Percentiles rank a stretch among this genome's conserved stretches.
Evolutionary conservation across 2,888 invertebrate species (phyloP).

Genomic region (Zele albiditarsus): DNA sequence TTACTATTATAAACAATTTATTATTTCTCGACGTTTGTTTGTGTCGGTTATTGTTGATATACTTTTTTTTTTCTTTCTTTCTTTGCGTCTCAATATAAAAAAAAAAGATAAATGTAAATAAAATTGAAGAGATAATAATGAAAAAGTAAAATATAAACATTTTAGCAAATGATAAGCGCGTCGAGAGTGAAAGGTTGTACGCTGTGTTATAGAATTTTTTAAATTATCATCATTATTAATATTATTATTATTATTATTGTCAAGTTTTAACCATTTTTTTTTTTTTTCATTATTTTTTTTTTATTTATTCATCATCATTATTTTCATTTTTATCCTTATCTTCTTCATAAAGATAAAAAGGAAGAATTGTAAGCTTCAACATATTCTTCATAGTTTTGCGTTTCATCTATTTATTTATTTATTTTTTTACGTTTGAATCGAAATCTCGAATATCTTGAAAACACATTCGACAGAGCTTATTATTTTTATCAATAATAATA

Average conservation of each 20-base stretch:
- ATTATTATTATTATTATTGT: slow-evolving; percentile 37
- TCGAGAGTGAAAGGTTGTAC: slow-evolving; percentile 21
- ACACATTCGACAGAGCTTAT: slow-evolving; percentile 38
- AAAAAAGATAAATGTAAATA: neutral
- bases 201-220: slow-evolving; percentile 40
- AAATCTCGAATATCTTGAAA: slow-evolving; percentile 11
- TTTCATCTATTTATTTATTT: slow-evolving; percentile 39
- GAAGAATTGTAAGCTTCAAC: neutral
- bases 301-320: neutral
- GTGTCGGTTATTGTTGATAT: slow-evolving; percentile 8
- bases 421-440: slow-evolving; percentile 4
- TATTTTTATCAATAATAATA: slow-evolving; percentile 35
- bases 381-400: slow-evolving; percentile 7
- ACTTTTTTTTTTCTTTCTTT: neutral
- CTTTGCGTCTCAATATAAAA: neutral
- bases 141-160: slow-evolving; percentile 20
- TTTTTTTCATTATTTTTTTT: slow-evolving; percentile 1
- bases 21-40: slow-evolving; percentile 13
- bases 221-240: slow-evolving; percentile 34
- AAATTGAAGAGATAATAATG: slow-evolving; percentile 9
- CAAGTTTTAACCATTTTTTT: slow-evolving; percentile 20
- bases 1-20: slow-evolving; percentile 24
- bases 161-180: slow-evolving; percentile 6
- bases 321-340: neutral
- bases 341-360: neutral